Evolutionary conservation across 1,140 invertebrate genomes (phyloP), one percentile per base, ranked within the genome.

Genomic region (Drosophila athabasca): DNA sequence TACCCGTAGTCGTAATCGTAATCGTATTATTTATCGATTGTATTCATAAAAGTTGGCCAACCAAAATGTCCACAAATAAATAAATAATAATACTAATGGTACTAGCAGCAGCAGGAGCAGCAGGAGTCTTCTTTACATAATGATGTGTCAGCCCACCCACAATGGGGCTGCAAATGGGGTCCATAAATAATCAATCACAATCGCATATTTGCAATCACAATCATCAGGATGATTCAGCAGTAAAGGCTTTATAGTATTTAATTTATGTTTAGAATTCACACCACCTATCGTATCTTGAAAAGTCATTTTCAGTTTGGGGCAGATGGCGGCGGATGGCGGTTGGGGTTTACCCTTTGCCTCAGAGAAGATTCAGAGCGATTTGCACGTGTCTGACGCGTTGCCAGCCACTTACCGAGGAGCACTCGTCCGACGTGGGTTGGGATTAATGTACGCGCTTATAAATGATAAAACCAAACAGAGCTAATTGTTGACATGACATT

Each of bases 401-500:
- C 41, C 61, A 8, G 35, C 4, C 35, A 39, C 11, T 46, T 17
- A 15, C 19, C n/a, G 44, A 15, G 45, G 2, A 3, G 44, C 8
- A 41, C 45, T 51, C 31, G 46, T 51, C 15, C 17, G 4, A 19
- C 11, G 7, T 26, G 41, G 41, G 17, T n/a, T 49, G 55, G 80
- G 55, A 79, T 76, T 76, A 83, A 24, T 59, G 69, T 24, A 41
- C 29, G 76, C 41, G 55, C 62, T 79, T 61, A 49, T 76, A 79
- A 67, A 79, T 83, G 65, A 79, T 66, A 75, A 43, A 9, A 65
- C 71, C 58, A 71, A 65, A 65, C 68, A 68, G 46, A 73, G 68
- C 73, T 77, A 84, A 84, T 79, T 84, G 80, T 76, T 84, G 76
- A 84, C 76, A 84, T 22, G 71, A 76, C 71, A 84, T 79, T 79